Conservation (phyloP, 2,113 vertebrate genomes). For the Tringa solitaria region DNA sequence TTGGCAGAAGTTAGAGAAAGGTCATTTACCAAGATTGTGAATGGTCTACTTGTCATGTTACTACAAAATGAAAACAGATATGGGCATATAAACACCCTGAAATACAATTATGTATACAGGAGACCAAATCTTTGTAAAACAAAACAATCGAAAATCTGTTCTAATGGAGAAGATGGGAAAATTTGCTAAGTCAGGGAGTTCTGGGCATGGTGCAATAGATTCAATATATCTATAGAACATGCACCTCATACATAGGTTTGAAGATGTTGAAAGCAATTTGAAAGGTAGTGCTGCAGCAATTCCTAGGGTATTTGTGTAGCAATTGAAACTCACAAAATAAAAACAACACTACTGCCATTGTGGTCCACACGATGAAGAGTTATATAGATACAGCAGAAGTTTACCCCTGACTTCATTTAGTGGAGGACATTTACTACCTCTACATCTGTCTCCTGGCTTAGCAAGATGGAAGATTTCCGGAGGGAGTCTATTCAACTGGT, state of each 20-base stretch:
- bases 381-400: background rate
- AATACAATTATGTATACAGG: background rate
- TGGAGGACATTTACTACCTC: background rate
- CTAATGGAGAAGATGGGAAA: background rate
- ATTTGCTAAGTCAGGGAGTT: background rate
- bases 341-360: background rate
- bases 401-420: background rate
- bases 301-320: background rate
- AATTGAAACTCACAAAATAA: background rate
- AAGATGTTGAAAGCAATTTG: background rate
- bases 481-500: background rate
- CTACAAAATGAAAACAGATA: background rate
- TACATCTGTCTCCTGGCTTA: background rate
- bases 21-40: background rate
- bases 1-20: background rate
- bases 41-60: background rate
- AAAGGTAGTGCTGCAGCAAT: background rate
- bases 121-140: background rate
- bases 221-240: fast-evolving
- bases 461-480: background rate
- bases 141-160: background rate
- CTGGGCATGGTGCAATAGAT: background rate
- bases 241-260: background rate
- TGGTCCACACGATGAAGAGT: background rate
- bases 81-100: background rate